Conservation (phyloP, 2,888 invertebrate genomes). For the Lydus trimaculatus region DNA sequence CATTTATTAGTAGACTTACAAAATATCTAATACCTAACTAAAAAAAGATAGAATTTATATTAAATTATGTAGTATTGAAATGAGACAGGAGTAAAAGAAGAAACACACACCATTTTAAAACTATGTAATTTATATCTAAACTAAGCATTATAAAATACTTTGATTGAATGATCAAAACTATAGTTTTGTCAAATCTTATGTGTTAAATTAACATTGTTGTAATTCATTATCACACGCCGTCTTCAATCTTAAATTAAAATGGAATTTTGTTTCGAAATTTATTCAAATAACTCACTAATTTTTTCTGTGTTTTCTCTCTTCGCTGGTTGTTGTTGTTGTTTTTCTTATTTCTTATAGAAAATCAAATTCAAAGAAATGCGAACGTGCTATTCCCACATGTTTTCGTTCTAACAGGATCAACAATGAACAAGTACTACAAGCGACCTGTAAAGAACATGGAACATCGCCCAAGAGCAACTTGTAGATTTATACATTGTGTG, state of each 20-base stretch:
- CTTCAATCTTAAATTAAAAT: background rate
- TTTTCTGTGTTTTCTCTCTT: background rate
- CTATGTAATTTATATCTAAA: constrained; percentile 17
- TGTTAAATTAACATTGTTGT: constrained; percentile 30
- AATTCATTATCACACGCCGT: background rate
- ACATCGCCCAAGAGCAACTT: constrained; percentile 27
- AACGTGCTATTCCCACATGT: constrained; percentile 20
- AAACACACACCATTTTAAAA: background rate
- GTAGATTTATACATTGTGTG: background rate
- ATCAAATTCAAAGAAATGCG: constrained; percentile 23
- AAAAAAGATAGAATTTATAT: constrained; percentile 19
- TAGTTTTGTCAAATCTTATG: constrained; percentile 39
- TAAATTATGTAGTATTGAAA: constrained; percentile 17
- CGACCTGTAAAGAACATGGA: constrained; percentile 23
- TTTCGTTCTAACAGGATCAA: constrained; percentile 15
- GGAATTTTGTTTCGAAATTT: background rate
- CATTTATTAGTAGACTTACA: constrained; percentile 39
- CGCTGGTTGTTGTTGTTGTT: background rate
- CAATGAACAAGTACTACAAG: constrained; percentile 22
- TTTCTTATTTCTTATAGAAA: background rate
- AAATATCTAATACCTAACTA: constrained; percentile 35
- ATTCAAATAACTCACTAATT: background rate
- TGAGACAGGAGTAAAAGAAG: constrained; percentile 7
- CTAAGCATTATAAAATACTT: constrained; percentile 29
- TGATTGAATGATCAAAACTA: constrained; percentile 39